Conservation (phyloP, 2,888 invertebrate genomes). For the Chrysolina oricalcia region DNA sequence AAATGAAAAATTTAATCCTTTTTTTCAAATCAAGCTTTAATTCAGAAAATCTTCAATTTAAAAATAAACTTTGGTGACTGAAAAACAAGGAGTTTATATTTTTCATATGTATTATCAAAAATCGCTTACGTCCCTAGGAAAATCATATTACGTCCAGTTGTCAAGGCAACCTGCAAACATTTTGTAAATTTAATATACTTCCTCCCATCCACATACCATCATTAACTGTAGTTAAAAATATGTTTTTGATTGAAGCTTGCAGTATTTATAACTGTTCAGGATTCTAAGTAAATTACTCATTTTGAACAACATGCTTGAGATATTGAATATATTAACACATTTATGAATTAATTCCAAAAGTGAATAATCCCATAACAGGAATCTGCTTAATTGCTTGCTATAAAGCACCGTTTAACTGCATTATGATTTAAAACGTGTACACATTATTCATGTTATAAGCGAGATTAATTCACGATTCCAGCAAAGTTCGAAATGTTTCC, state of each 20-base stretch:
- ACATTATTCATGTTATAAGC: conserved; percentile 4
- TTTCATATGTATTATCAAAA: too few relatives aligned
- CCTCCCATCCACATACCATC: too few relatives aligned
- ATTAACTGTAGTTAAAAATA: background rate
- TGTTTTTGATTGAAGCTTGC: background rate
- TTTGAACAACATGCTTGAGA: background rate
- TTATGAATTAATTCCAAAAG: conserved; percentile 12
- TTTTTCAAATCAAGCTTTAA: too few relatives aligned
- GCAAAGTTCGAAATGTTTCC: background rate
- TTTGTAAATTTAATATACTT: too few relatives aligned
- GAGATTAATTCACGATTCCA: background rate
- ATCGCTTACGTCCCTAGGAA: too few relatives aligned
- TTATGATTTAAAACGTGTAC: conserved; percentile 16
- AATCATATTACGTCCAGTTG: too few relatives aligned
- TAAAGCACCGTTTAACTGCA: background rate
- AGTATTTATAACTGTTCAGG: background rate
- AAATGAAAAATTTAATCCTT: too few relatives aligned
- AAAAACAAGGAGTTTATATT: too few relatives aligned
- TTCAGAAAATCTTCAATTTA: too few relatives aligned
- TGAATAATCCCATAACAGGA: conserved; percentile 22
- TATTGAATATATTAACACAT: background rate
- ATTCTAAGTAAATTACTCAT: background rate
- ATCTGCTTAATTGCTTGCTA: conserved; percentile 9
- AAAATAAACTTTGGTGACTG: too few relatives aligned
- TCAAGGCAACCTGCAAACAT: too few relatives aligned